Base-by-base conservation (phyloP, 2,888 invertebrate genomes). In the Pyrrhosoma nymphula region DNA sequence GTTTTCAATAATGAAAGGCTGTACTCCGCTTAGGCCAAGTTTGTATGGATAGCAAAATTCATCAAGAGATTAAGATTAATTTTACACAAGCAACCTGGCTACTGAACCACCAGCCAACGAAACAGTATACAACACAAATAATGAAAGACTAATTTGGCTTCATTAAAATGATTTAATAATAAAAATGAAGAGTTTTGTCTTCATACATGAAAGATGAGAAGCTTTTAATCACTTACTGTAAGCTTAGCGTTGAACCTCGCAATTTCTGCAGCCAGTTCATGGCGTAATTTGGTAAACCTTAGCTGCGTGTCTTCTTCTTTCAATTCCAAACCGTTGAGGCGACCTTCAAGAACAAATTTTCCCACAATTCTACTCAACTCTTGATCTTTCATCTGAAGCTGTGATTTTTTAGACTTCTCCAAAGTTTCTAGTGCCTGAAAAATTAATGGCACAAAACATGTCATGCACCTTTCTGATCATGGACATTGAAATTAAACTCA, bases 321-420 rank as follows among this genome's bases (percentile, higher is more conserved):
- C 0, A 99, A 97, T 90, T 98, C 98, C 89, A 99, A 97, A 0
- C 99, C 99, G 97, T 99, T 99, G 4, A 99, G 97, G 96, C 98
- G 98, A 6, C 98, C 99, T 97, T 99, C 99, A 30, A 99, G 97
- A 95, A 98, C 97, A 96, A 98, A 99, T 97, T 99, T 99, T 95
- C 98, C 97, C 20, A 99, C 97, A 23, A 99, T 97, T 95, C 98
- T 97, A 95, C 97, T 97, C 97, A 99, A 97, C 97, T 98, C 98
- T 96, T 98, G 97, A 96, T 97, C 95, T 97, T 96, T 95, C 96
- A 95, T 95, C 96, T 96, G 96, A 0, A 20, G 18, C 23, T 91
- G 39, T 3, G 69, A 63, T 47, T 93, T 93, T 93, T 39, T 16
- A n/a, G 93, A 82, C 18, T 82, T 82, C 26, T 69, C 47, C 18